Percentiles rank a stretch among this genome's conserved stretches.
Evolutionary conservation across 2,888 invertebrate species (phyloP).

Genomic region (Phyllotreta cruciferae): DNA sequence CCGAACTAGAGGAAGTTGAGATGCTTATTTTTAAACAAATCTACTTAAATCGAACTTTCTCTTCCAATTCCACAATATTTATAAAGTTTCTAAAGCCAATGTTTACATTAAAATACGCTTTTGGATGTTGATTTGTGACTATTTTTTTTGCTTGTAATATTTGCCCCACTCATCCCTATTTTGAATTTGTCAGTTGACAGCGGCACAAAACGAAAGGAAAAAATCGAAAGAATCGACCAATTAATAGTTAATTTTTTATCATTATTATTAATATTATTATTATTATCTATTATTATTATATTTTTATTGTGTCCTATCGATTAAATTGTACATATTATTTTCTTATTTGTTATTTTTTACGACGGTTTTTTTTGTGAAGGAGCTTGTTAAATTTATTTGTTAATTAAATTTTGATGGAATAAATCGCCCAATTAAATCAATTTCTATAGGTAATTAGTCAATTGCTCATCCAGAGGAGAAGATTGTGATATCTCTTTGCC

Average conservation of each 20-base stretch:
- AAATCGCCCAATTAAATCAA: no score
- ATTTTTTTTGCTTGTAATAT: background rate
- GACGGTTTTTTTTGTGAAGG: constrained; percentile 36
- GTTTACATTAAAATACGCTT: background rate
- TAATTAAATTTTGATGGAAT: no score
- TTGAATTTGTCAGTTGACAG: constrained; percentile 23
- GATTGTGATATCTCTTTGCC: constrained; percentile 20
- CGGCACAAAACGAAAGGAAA: background rate
- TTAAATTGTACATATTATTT: no score
- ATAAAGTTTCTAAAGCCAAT: no score
- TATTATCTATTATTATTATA: no score
- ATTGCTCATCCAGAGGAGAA: background rate
- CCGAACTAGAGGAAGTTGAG: no score
- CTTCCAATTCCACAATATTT: no score
- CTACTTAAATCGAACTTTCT: no score
- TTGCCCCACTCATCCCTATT: constrained; percentile 19
- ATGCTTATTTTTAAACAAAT: no score
- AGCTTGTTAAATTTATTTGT: constrained; percentile 31
- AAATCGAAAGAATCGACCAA: constrained; percentile 6
- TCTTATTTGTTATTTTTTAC: constrained; percentile 33
- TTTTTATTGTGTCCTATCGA: no score
- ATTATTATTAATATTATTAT: constrained; percentile 25
- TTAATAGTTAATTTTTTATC: constrained; percentile 8
- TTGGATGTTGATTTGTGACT: background rate
- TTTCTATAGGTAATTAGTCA: no score